These are phyloP conservation scores for Proisotoma minuta DNA, from an alignment of 2,888 invertebrate species.

Conservation along the genomic window DNA sequence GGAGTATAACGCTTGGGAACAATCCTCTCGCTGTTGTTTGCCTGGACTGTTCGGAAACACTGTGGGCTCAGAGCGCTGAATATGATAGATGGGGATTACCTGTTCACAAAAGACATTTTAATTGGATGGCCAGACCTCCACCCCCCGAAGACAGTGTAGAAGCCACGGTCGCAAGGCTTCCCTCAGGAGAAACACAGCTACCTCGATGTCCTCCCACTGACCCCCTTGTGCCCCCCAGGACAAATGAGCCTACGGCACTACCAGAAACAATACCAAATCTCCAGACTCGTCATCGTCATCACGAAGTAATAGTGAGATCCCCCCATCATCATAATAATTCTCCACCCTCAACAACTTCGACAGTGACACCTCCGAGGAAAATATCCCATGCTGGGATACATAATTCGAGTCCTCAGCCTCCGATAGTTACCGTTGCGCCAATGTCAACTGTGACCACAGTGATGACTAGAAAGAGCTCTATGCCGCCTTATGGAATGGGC, in stretches of 20 bases:
- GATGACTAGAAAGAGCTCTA: no score
- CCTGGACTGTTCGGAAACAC: conserved; percentile 85
- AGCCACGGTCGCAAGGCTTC: conserved; percentile 61
- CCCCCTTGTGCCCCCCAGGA: conserved; percentile 24
- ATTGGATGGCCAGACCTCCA: conserved; percentile 89
- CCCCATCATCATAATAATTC: no score
- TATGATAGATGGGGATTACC: conserved; percentile 86
- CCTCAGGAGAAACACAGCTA: conserved; percentile 65
- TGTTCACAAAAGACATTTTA: conserved; percentile 83
- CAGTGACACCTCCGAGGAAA: neutral
- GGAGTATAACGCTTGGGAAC: conserved; percentile 77
- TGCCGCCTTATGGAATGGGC: no score
- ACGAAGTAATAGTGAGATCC: neutral
- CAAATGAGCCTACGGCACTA: conserved; percentile 16
- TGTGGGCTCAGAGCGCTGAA: conserved; percentile 83
- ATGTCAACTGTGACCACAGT: no score
- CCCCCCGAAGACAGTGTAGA: conserved; percentile 77
- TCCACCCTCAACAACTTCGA: no score
- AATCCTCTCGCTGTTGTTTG: conserved; percentile 87
- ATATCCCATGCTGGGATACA: neutral
- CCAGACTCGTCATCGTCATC: neutral
- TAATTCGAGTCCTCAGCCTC: conserved; percentile 34
- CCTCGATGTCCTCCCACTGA: conserved; percentile 46
- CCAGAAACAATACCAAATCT: conserved; percentile 12
- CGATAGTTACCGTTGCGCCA: conserved; percentile 46